Conservation (phyloP, 2,113 vertebrate genomes). For the Procavia capensis region DNA sequence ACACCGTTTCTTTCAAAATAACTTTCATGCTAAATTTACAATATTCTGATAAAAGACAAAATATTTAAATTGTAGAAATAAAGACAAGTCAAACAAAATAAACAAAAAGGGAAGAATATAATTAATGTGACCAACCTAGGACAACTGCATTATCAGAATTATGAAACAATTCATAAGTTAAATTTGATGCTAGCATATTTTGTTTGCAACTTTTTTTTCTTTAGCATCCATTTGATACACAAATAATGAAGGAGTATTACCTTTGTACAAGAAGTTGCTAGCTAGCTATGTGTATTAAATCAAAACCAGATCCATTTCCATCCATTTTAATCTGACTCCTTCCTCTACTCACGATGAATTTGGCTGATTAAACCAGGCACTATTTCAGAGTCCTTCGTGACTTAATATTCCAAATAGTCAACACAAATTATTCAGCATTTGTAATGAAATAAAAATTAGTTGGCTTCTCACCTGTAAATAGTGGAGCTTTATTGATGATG, state of each 20-base stretch:
- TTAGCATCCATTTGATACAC: not conserved
- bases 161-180: not conserved
- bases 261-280: not conserved
- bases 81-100: not conserved
- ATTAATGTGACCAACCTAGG: not conserved
- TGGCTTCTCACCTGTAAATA: not conserved
- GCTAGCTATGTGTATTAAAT: not conserved
- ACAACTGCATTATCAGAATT: not conserved
- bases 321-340: too few species aligned
- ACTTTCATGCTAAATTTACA: slow-evolving; percentile 4
- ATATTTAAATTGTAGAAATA: not conserved
- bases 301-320: too few species aligned
- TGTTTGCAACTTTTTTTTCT: too few species aligned
- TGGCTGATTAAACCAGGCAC: not conserved
- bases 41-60: not conserved
- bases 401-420: not conserved
- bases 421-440: not conserved
- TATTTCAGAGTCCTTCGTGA: not conserved
- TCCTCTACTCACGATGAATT: not conserved
- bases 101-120: not conserved
- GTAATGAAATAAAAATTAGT: not conserved
- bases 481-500: not conserved
- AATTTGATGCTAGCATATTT: not conserved
- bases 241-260: not conserved
- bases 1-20: not conserved